Percentiles rank a stretch among this genome's conserved stretches.
Evolutionary conservation across 2,888 invertebrate species (phyloP).

Genomic region (Tortrix viridana): DNA sequence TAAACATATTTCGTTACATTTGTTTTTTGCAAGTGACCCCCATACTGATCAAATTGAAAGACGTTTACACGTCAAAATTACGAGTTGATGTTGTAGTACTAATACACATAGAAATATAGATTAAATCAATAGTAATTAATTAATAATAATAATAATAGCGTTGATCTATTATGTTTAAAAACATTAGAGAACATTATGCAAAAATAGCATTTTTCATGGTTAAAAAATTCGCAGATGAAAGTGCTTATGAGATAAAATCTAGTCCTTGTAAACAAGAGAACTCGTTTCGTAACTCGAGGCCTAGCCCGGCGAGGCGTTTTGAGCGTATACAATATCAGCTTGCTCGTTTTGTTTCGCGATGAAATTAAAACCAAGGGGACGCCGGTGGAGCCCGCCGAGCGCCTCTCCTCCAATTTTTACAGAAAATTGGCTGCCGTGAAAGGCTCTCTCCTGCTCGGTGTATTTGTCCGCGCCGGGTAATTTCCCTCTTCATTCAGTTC

Average conservation of each 20-base stretch:
- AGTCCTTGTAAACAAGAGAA: conserved; percentile 6
- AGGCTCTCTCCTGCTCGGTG: conserved; percentile 41
- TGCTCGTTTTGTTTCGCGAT: conserved; percentile 53
- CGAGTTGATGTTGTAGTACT: too few species aligned
- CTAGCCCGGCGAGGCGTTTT: conserved; percentile 43
- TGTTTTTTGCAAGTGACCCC: too few species aligned
- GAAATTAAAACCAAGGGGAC: conserved; percentile 55
- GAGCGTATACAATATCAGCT: conserved; percentile 45
- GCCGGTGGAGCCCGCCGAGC: conserved; percentile 31
- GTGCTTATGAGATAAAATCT: not conserved
- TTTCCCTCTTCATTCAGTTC: conserved; percentile 38
- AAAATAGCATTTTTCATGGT: too few species aligned
- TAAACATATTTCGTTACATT: too few species aligned
- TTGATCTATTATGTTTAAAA: too few species aligned
- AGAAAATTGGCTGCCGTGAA: conserved; percentile 49
- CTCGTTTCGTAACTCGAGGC: conserved; percentile 33
- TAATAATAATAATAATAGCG: too few species aligned
- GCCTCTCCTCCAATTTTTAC: conserved; percentile 49
- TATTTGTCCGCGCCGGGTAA: conserved; percentile 40
- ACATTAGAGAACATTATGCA: too few species aligned
- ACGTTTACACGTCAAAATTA: too few species aligned
- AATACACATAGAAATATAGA: too few species aligned
- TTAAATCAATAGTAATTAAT: too few species aligned
- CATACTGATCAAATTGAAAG: too few species aligned
- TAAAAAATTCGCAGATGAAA: too few species aligned